These are phyloP conservation scores for Calliscelio sp. DNA, from an alignment of 2,888 invertebrate genomes.

Conservation along the genomic window DNA sequence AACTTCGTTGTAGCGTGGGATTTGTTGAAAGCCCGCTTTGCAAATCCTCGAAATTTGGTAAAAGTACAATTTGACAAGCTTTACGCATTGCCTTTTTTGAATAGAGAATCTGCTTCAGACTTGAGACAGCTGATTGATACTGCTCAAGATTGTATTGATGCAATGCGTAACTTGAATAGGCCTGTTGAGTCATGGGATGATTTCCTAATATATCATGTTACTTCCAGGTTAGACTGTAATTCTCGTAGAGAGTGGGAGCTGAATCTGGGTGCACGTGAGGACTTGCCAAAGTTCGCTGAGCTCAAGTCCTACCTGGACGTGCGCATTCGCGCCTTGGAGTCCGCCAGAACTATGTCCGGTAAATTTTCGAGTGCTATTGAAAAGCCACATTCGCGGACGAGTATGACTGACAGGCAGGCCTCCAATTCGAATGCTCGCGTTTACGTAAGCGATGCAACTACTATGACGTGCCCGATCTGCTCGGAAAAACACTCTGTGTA, in stretches of 20 bases:
- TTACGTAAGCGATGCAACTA: constrained; percentile 4
- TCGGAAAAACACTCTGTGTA: constrained; percentile 9
- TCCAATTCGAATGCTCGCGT: constrained; percentile 17
- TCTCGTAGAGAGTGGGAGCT: constrained; percentile 22
- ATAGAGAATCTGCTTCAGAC: neutral
- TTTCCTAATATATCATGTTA: constrained; percentile 12
- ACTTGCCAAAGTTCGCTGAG: constrained; percentile 14
- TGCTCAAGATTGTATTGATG: neutral
- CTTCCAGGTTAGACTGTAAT: constrained; percentile 8
- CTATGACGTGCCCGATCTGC: constrained; percentile 33
- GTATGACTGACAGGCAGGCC: neutral
- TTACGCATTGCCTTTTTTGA: neutral
- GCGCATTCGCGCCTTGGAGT: constrained; percentile 22
- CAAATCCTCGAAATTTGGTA: neutral
- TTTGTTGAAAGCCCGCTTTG: neutral
- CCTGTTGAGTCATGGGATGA: constrained; percentile 15
- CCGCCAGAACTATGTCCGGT: neutral
- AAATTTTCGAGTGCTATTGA: neutral
- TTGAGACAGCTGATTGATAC: constrained; percentile 18
- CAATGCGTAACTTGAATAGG: neutral
- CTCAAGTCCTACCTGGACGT: neutral
- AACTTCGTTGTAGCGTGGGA: neutral
- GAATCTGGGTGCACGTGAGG: neutral
- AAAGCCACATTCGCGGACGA: neutral
- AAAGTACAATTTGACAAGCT: constrained; percentile 1